Base-by-base conservation (phyloP, 1,140 invertebrate genomes). In the Tenebrio molitor region DNA sequence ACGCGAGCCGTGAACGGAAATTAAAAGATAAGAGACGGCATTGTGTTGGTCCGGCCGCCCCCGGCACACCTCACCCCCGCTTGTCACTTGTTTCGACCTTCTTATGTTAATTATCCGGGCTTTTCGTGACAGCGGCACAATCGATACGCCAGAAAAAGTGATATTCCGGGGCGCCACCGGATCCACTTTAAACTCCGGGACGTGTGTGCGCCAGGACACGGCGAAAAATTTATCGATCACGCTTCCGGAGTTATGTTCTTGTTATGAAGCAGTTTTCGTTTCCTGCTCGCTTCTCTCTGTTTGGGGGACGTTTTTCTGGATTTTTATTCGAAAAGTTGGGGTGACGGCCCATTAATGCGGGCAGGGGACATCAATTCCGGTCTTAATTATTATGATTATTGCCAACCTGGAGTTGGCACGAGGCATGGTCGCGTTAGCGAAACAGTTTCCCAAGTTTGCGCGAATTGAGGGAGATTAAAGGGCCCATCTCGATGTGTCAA, bases 401-500 rank as follows among this genome's bases (percentile, higher is more conserved):
- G n/a, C 36, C 5, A 39, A 12, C 16, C 14, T 29, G 50, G 23
- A 29, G 50, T 53, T 53, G 10, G n/a, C n/a, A 12, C 36, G 3
- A 12, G 46, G 5, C 46, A 21, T 58, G n/a, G 50, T n/a, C 23
- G 21, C n/a, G 4, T 39, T 39, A 39, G 36, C n/a, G 21, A 5
- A 25, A 29, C 50, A 58, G 19, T 58, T 58, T 58, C 12, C 44
- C 6, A 58, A 58, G 21, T 58, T 33, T 58, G 25, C 25, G 8
- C 8, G 25, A 29, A 29, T 29, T 4, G 50, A 25, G 12, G n/a
- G 12, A 58, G 50, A 58, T 58, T 58, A 58, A 58, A 58, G 50
- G 23, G 50, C 50, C 50, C 21, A 58, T 58, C 50, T 21, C 21
- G 14, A 58, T 58, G 50, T 58, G 50, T 58, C 23, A 58, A 58